Base-by-base conservation (phyloP, 2,888 invertebrate species). In the Palloptera scutellata region DNA sequence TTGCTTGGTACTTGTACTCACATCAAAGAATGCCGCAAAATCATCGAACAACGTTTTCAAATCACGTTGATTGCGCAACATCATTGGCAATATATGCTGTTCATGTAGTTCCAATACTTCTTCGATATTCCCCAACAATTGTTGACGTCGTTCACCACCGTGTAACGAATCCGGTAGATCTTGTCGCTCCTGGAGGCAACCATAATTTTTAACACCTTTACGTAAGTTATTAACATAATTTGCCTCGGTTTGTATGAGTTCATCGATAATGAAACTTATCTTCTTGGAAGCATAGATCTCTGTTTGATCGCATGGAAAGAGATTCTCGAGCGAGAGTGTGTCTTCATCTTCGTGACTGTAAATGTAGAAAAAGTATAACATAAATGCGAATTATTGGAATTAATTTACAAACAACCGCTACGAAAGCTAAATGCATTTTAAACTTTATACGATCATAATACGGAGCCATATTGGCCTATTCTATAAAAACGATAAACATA, bases 91-190 rank as follows among this genome's bases (percentile, higher is more conserved):
- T 67, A 85, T 81, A 64, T 83, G 76, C 12, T 76, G 68, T 12
- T 83, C 82, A 82, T 97, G 97, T 83, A 97, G 94, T 82, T 93
- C 91, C 84, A 92, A 91, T 78, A 97, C 95, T 83, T 95, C 93
- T 79, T 94, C 93, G 60, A 97, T 90, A 83, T 97, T 97, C 43
- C 95, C 94, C 83, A 97, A 94, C 76, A 97, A 91, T 43, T 77
- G 67, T 13, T 75, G 75, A 48, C 79, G 80, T 52, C 78, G 79
- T 10, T 76, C 77, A 2, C 68, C 72, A 10, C 83, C 82, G 6
- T 72, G 75, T 4, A 85, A 67, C 5, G 76, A 66, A 3, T 78
- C 78, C 0, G 85, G 85, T 51, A 83, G 70, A 68, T 81, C 74
- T 12, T 77, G 73, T 1, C 76, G 72, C 12, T 64, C 60, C 55